phyloP scores from a whole-genome alignment of 2,797 vertebrate species.

The Sebastolobus altivelis region DNA sequence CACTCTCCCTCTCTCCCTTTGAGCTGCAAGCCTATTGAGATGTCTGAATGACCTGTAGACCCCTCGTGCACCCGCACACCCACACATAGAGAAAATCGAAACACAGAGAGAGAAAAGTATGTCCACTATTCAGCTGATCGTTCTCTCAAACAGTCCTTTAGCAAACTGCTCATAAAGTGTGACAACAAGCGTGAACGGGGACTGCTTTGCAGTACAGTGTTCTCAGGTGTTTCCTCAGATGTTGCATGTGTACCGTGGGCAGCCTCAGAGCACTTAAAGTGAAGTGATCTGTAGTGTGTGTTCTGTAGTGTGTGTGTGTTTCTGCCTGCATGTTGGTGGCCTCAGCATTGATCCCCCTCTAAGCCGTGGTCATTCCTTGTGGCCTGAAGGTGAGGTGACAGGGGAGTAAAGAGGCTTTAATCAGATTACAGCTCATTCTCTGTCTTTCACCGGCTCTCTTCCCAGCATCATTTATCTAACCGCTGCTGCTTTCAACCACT shows the following conservation, averaged over 20 bases:
- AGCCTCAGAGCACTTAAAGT: background rate
- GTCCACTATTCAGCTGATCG: background rate
- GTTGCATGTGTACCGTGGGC: constrained; percentile 7
- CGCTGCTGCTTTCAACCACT: constrained; percentile 62
- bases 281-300: background rate
- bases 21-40: constrained; percentile 51
- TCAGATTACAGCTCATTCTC: constrained; percentile 80
- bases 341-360: constrained; percentile 73
- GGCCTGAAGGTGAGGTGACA: constrained; percentile 77
- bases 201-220: background rate
- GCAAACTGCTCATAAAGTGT: background rate
- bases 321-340: constrained; percentile 55
- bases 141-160: background rate
- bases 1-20: constrained; percentile 34
- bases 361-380: constrained; percentile 70
- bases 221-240: constrained; percentile 12
- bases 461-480: constrained; percentile 55
- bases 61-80: constrained; percentile 5
- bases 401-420: constrained; percentile 81
- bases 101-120: background rate
- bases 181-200: background rate
- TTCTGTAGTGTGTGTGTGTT: background rate
- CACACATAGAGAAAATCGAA: background rate
- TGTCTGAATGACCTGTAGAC: constrained; percentile 41
- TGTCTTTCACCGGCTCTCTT: constrained; percentile 63